These are phyloP conservation scores for Clarias pachynema DNA, from an alignment of 2,797 vertebrate genomes.

Conservation along the genomic window DNA sequence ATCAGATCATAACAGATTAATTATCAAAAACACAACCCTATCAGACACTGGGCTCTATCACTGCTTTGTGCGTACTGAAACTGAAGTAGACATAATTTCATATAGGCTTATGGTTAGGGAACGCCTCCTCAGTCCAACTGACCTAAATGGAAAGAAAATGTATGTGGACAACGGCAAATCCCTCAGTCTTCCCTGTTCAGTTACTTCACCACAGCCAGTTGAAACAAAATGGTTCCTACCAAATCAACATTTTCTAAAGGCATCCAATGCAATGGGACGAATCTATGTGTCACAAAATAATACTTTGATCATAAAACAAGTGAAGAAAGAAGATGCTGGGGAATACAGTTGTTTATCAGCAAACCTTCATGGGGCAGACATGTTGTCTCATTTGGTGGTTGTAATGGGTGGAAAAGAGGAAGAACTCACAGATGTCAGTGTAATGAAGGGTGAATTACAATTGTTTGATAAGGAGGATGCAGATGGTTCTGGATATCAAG, in stretches of 20 bases:
- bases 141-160: conserved; percentile 76
- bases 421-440: conserved; percentile 52
- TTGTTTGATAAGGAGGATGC: conserved; percentile 52
- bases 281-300: conserved; percentile 73
- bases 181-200: conserved; percentile 72
- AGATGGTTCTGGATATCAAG: conserved; percentile 73
- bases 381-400: conserved; percentile 75
- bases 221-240: conserved; percentile 77
- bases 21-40: conserved; percentile 71
- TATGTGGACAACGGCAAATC: conserved; percentile 63
- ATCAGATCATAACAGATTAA: conserved; percentile 67
- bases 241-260: conserved; percentile 68
- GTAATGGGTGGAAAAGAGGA: conserved; percentile 62
- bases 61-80: conserved; percentile 72
- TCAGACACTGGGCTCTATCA: conserved; percentile 79
- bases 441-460: conserved; percentile 34
- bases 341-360: conserved; percentile 78
- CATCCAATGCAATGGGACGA: conserved; percentile 65
- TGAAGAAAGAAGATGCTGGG: conserved; percentile 71
- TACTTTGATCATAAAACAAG: conserved; percentile 71
- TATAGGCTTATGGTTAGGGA: conserved; percentile 75
- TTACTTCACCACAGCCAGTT: conserved; percentile 71
- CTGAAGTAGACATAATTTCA: conserved; percentile 71
- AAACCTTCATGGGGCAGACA: conserved; percentile 78
- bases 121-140: conserved; percentile 69